Base-by-base conservation (phyloP, 1,140 invertebrate species). In the Neoseiulus cucumeris region DNA sequence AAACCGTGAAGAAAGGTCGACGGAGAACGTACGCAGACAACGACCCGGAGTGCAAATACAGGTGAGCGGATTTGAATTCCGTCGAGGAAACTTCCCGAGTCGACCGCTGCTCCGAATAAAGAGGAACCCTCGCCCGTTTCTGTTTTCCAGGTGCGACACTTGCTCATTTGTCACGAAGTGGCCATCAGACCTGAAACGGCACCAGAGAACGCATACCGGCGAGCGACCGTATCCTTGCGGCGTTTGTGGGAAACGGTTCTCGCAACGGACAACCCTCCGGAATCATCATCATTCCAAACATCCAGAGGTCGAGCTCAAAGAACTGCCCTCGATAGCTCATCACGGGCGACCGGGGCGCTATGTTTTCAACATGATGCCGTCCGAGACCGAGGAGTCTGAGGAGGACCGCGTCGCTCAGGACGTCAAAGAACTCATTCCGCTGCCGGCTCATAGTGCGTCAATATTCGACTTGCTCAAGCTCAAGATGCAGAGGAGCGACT, bases 211-310 rank as follows among this genome's bases (percentile, higher is more conserved):
- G n/a, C 89, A 92, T 68, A 82, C 81, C 0, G 80, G 83, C 0
- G 83, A 84, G 64, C 80, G 82, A 64, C 85, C 86, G 0, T 87
- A 83, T 71, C 76, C 80, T 64, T 92, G 89, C 72, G 80, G 82
- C 28, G 78, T 85, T 0, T 91, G 89, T 71, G 79, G 80, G 0
- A 84, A 84, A 44, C 45, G 22, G 9, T 69, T 69, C 44, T 59
- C 51, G 51, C 51, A 59, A 9, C 51, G 51, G 17, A 59, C 51
- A 2, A 59, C 51, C 2, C 51, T 59, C 51, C 51, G 51, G 12
- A 59, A 59, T 59, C 51, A 59, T 33, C 51, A 59, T 33, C 51
- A 59, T 25, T 59, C 51, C 25, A 59, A 59, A 20, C 51, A 59
- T 9, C 51, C 51, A 25, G 51, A 59, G 22, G 22, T 59, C 22